These are phyloP conservation scores for Eurytoma adleriae DNA, from an alignment of 2,888 invertebrate genomes.

Conservation along the genomic window DNA sequence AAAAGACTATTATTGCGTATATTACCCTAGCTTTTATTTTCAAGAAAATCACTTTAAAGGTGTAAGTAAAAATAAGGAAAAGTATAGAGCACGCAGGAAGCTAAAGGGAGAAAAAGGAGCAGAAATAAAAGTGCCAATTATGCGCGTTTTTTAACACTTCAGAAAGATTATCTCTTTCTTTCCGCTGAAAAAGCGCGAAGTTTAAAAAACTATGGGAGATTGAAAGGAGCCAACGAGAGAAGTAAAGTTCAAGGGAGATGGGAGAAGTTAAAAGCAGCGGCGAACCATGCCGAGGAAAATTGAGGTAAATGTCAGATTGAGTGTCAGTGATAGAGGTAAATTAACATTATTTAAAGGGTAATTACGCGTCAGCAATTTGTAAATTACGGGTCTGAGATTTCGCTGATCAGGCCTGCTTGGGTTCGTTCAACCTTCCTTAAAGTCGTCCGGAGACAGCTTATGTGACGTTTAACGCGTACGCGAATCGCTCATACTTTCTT, in stretches of 20 bases:
- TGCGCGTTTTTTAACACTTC: conserved; percentile 8
- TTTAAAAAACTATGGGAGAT: background rate
- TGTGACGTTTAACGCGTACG: conserved; percentile 8
- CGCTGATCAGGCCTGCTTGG: background rate
- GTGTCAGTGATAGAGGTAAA: conserved; percentile 40
- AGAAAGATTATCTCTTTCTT: conserved; percentile 6
- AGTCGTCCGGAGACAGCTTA: conserved; percentile 8
- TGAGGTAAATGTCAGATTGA: conserved; percentile 35
- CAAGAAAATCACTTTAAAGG: background rate
- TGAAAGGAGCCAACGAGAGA: background rate
- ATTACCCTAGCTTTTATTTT: background rate
- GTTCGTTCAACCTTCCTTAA: conserved; percentile 25
- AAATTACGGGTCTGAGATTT: conserved; percentile 38
- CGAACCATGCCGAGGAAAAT: conserved; percentile 2
- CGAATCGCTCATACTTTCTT: no score
- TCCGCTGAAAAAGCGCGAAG: background rate
- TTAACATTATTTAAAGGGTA: conserved; percentile 39
- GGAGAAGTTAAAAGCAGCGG: conserved; percentile 1
- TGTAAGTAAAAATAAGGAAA: background rate
- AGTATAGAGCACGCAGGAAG: background rate
- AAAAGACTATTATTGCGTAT: background rate
- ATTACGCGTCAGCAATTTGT: conserved; percentile 32
- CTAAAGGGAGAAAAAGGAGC: no score
- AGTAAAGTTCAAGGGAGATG: conserved; percentile 1
- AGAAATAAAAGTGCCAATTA: conserved; percentile 21